Percentiles rank a stretch among this genome's conserved stretches.
phyloP scores from a whole-genome alignment of 1,140 invertebrate genomes.

The Metaphire vulgaris region DNA sequence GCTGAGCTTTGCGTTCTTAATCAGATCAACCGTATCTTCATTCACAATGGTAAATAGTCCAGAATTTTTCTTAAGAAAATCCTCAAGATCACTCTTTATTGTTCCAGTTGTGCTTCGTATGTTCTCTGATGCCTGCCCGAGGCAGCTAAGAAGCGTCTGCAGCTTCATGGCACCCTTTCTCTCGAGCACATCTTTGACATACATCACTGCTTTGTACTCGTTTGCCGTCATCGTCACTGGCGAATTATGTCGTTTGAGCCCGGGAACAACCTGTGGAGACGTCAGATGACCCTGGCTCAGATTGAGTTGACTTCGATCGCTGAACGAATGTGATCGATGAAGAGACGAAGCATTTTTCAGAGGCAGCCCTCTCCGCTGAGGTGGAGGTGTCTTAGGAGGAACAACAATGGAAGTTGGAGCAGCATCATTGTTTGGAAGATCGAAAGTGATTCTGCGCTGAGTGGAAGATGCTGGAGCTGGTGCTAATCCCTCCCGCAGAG shows the following conservation, averaged over 20 bases:
- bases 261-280: neutral
- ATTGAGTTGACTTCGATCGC: slow-evolving; percentile 12
- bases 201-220: slow-evolving; percentile 53
- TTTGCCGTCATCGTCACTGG: slow-evolving; percentile 52
- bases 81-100: slow-evolving; percentile 47
- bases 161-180: slow-evolving; percentile 50
- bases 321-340: slow-evolving; percentile 25
- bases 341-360: slow-evolving; percentile 19
- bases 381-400: slow-evolving; percentile 29
- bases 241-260: slow-evolving; percentile 25
- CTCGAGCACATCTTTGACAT: slow-evolving; percentile 50
- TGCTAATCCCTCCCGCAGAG: slow-evolving; percentile 43
- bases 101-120: slow-evolving; percentile 49
- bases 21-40: slow-evolving; percentile 45
- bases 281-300: neutral
- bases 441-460: slow-evolving; percentile 10
- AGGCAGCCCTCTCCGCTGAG: slow-evolving; percentile 13
- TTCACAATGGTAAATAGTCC: slow-evolving; percentile 47
- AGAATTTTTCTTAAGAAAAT: slow-evolving; percentile 46
- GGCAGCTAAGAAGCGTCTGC: slow-evolving; percentile 43
- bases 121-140: slow-evolving; percentile 48
- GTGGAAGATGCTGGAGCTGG: slow-evolving; percentile 11
- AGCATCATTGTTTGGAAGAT: slow-evolving; percentile 24
- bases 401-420: slow-evolving; percentile 11
- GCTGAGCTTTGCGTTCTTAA: slow-evolving; percentile 48